These are phyloP conservation scores for Prunella himalayana DNA, from an alignment of 2,113 vertebrate species.

Conservation along the genomic window DNA sequence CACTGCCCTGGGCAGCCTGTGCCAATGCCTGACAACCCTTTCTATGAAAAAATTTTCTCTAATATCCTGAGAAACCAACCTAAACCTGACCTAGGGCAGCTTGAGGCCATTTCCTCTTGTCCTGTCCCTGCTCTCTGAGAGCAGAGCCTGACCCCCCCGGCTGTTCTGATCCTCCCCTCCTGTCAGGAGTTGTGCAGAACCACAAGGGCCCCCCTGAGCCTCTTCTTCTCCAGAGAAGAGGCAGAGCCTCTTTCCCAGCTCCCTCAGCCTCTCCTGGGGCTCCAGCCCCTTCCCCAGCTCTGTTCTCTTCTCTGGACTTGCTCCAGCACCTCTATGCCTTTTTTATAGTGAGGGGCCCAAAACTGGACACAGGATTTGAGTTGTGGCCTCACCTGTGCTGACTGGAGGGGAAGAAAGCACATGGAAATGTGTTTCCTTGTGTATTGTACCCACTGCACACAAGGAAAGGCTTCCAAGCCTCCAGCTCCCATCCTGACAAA, in stretches of 20 bases:
- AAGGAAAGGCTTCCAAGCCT: not conserved
- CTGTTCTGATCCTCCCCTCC: not conserved
- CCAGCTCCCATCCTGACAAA: not conserved
- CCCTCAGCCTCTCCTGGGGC: accelerated
- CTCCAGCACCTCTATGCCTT: not conserved
- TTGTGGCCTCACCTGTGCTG: not conserved
- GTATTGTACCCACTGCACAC: accelerated
- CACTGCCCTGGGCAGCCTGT: not conserved
- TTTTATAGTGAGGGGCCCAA: not conserved
- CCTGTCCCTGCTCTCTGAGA: not conserved
- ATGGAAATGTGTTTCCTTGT: not conserved
- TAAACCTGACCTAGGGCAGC: not conserved
- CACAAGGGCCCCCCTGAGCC: not conserved
- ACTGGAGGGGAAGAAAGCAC: not conserved
- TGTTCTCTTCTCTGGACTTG: not conserved
- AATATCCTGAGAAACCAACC: not conserved
- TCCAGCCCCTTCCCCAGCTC: not conserved
- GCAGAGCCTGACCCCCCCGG: accelerated
- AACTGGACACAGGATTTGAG: not conserved
- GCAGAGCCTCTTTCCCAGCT: not conserved
- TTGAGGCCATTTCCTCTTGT: not conserved
- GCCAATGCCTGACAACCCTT: not conserved
- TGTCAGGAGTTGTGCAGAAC: not conserved
- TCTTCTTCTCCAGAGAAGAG: not conserved
- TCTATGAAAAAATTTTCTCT: not conserved